Conservation (phyloP, 2,113 vertebrate species). For the Semnopithecus entellus region DNA sequence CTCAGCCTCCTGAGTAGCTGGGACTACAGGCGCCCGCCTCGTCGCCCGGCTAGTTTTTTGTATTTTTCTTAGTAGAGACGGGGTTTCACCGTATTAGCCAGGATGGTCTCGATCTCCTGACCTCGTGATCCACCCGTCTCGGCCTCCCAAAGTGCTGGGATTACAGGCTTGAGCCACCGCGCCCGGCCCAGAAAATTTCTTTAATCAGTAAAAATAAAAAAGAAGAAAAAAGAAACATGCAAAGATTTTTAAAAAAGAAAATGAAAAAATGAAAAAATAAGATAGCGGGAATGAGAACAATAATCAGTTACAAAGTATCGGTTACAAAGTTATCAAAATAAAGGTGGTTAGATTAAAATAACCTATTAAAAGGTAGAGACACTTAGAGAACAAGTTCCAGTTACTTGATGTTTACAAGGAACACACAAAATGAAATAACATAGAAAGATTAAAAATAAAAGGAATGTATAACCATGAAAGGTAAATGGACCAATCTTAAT, state of each 20-base stretch:
- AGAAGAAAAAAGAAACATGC: background rate
- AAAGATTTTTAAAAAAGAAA: background rate
- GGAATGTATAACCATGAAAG: background rate
- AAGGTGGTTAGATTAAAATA: conserved; percentile 3
- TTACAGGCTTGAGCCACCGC: too few relatives aligned
- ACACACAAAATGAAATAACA: background rate
- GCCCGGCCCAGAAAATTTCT: background rate
- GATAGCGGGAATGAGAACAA: background rate
- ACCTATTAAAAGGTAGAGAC: background rate
- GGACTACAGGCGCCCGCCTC: too few relatives aligned
- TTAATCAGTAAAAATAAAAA: background rate
- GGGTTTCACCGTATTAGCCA: too few relatives aligned
- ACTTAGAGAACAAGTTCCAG: background rate
- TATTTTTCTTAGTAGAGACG: too few relatives aligned
- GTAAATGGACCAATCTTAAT: background rate
- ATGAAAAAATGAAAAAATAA: background rate
- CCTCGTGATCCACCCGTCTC: too few relatives aligned
- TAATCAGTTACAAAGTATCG: background rate
- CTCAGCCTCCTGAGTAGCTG: too few relatives aligned
- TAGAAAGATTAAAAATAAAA: background rate
- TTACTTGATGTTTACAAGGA: background rate
- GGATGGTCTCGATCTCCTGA: too few relatives aligned
- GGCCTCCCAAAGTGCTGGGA: too few relatives aligned
- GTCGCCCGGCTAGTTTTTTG: too few relatives aligned
- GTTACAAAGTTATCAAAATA: background rate